Evolutionary conservation across 2,888 invertebrate genomes (phyloP), one percentile per base, ranked within the genome.

Genomic region (Trissolcus japonicus): DNA sequence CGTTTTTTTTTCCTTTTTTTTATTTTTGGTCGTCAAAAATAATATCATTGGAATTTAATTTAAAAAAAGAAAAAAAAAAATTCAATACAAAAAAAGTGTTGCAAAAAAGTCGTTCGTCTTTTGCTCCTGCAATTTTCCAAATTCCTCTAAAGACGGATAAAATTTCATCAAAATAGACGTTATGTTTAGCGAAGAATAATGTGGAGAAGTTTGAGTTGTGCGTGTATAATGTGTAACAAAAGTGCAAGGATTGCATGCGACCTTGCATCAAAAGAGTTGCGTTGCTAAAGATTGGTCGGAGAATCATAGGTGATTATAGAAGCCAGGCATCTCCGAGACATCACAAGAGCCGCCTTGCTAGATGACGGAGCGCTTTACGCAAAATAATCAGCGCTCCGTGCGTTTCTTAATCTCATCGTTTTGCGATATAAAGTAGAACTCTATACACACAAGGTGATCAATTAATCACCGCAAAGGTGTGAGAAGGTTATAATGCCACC

Each of bases 321-420:
- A 84, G 83, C 79, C 80, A 78, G 81, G 73, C 80, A 80, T 79
- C 78, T 59, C 40, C 76, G 67, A 76, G 78, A 80, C 80, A 85
- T 85, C 85, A 86, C 84, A 85, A 80, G 78, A 75, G 85, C 85
- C 86, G 85, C 84, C 83, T 83, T 82, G 78, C 80, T 83, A 86
- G 85, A 85, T 87, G 86, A 85, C 86, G 85, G 86, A 83, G 86
- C 86, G 85, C 84, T 86, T 84, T 80, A 79, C 81, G 85, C 86
- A 78, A 85, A 85, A 85, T 85, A 86, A 86, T 85, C 86, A 83
- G 82, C 83, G 82, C 80, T 82, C 82, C 80, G 81, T 78, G 81
- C 80, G 72, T 78, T 75, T 82, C 69, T 73, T 76, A 73, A 74
- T 76, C 67, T 73, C 79, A 66, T 62, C 57, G 66, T 71, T 76